Conservation (phyloP, 2,888 invertebrate species). For the Andrena hattorfiana region DNA sequence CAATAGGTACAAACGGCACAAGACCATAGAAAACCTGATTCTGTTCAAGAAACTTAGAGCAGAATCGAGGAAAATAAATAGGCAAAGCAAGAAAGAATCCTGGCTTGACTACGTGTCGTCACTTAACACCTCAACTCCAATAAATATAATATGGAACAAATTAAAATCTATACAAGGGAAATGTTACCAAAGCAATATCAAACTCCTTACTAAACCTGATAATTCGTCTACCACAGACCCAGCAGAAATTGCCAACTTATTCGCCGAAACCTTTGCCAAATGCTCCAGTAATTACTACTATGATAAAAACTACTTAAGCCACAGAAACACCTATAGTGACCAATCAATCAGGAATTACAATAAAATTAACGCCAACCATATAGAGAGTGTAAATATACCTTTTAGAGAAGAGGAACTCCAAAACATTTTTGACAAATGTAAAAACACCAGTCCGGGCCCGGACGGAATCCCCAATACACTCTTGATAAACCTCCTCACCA, state of each 20-base stretch:
- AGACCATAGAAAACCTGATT: conserved; percentile 44
- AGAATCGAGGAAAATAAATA: conserved; percentile 33
- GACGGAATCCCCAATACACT: conserved; percentile 55
- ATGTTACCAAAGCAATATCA: background rate
- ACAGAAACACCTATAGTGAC: background rate
- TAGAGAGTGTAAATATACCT: background rate
- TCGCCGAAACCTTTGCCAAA: conserved; percentile 41
- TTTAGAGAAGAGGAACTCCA: conserved; percentile 22
- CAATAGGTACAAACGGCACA: conserved; percentile 54
- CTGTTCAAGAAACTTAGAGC: conserved; percentile 44
- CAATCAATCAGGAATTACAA: background rate
- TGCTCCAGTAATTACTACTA: conserved; percentile 52
- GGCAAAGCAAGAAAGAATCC: conserved; percentile 49
- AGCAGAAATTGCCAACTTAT: background rate
- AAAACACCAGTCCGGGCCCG: conserved; percentile 51
- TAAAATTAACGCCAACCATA: background rate
- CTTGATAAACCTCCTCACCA: conserved; percentile 12
- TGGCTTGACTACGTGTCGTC: background rate
- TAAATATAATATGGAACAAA: too few relatives aligned
- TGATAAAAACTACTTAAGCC: background rate
- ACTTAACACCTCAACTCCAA: conserved; percentile 1
- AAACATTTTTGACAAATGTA: conserved; percentile 2
- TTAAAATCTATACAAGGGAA: background rate
- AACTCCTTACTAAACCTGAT: background rate
- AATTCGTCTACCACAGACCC: background rate